phyloP scores from a whole-genome alignment of 2,113 vertebrate genomes.

The Numida meleagris region DNA sequence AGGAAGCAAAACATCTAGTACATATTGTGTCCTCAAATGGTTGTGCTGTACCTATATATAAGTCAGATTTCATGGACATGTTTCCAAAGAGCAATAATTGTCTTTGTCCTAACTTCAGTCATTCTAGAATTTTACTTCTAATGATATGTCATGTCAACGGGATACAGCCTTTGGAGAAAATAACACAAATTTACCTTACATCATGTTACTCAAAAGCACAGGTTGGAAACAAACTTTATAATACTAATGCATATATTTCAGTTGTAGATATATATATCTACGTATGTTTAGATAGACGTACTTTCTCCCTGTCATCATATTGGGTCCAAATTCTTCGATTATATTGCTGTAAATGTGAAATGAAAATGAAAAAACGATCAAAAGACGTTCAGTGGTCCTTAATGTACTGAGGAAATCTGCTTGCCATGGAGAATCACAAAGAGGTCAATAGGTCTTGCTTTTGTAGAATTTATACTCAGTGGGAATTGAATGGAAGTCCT shows the following conservation, averaged over 20 bases:
- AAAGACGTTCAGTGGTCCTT: background rate
- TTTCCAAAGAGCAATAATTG: background rate
- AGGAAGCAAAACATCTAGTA: background rate
- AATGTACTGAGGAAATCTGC: background rate
- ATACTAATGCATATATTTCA: background rate
- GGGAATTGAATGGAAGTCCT: background rate
- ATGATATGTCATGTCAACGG: background rate
- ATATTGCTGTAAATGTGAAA: background rate
- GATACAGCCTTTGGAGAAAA: background rate
- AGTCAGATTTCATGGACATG: background rate
- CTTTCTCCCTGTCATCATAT: background rate
- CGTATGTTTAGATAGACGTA: background rate
- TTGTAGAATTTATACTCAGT: background rate
- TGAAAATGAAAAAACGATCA: background rate
- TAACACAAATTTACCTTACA: background rate
- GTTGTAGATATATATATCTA: background rate
- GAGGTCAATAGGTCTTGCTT: background rate
- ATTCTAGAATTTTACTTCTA: background rate
- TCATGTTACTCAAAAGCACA: background rate
- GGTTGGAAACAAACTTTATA: background rate
- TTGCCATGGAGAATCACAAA: background rate
- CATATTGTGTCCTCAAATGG: background rate
- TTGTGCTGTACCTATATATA: background rate
- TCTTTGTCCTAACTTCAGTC: background rate
- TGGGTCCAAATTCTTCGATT: background rate